A percentile compares a stretch with the other conserved stretches of the same genome.
Evolutionary conservation across 1,140 invertebrate species (phyloP).

Genomic region (Nylanderia fulva): DNA sequence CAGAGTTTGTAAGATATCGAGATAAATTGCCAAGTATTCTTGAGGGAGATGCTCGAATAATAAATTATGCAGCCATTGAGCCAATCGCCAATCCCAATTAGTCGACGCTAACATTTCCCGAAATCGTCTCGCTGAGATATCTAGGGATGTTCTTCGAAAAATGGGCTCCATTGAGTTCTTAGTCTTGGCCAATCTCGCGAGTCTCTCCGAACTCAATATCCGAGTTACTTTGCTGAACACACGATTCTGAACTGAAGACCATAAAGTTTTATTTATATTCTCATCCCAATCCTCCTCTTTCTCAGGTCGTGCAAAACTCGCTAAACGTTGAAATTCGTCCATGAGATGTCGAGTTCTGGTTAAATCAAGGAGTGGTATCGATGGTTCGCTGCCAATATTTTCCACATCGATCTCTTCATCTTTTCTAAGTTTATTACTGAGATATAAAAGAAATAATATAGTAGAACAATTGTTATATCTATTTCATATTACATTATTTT

Average conservation of each 20-base stretch:
- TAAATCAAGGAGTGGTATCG: constrained; percentile 88
- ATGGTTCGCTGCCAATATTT: constrained; percentile 60
- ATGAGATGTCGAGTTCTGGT: constrained; percentile 88
- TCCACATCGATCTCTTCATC: constrained; percentile 87
- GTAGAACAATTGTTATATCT: neutral
- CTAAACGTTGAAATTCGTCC: constrained; percentile 90
- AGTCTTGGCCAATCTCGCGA: constrained; percentile 88
- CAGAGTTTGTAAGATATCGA: constrained; percentile 93
- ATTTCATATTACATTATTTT: neutral
- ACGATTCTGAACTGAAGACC: constrained; percentile 89
- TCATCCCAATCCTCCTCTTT: constrained; percentile 91
- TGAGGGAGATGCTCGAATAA: constrained; percentile 90
- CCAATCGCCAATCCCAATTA: constrained; percentile 90
- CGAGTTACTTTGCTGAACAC: constrained; percentile 90
- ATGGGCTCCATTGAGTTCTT: constrained; percentile 88
- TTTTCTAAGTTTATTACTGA: constrained; percentile 64
- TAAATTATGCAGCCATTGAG: constrained; percentile 93
- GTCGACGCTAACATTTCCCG: constrained; percentile 89
- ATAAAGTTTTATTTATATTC: constrained; percentile 88
- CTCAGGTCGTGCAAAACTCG: constrained; percentile 88
- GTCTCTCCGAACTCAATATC: constrained; percentile 90
- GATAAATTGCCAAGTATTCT: constrained; percentile 90
- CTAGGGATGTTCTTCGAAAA: constrained; percentile 89
- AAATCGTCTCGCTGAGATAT: constrained; percentile 90
- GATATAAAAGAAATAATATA: constrained; percentile 37